Evolutionary conservation across 30 jellyfish, hydroid and myxozoan species (phyloP).

Genomic region (Chironex yamaguchii): DNA sequence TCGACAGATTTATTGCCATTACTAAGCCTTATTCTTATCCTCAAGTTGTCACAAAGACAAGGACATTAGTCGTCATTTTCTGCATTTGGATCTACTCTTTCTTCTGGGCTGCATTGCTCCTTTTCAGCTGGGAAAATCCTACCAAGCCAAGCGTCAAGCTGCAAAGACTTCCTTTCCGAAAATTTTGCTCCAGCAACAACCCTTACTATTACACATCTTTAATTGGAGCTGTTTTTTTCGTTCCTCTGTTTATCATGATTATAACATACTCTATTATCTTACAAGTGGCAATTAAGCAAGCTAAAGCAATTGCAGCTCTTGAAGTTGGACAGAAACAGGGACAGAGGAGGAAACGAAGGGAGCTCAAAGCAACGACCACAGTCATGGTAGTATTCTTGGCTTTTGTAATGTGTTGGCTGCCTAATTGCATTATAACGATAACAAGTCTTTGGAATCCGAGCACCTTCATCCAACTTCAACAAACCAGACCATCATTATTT

Average conservation of each 20-base stretch:
- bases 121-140: slow-evolving; percentile 17
- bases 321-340: background rate
- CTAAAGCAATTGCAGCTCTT: background rate
- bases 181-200: slow-evolving; percentile 1
- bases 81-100: background rate
- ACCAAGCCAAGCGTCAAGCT: background rate
- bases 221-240: background rate
- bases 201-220: background rate
- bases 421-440: slow-evolving; percentile 3
- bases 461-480: background rate
- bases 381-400: slow-evolving; percentile 8
- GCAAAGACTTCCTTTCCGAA: background rate
- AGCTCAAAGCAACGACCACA: slow-evolving; percentile 8
- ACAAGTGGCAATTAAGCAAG: background rate
- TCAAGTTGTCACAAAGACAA: background rate
- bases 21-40: slow-evolving; percentile 6
- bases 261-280: slow-evolving; percentile 1
- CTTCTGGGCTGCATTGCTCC: background rate
- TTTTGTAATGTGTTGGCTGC: slow-evolving; percentile 21
- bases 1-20: slow-evolving; percentile 13
- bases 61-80: background rate
- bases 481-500: background rate
- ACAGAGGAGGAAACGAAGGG: background rate
- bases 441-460: background rate
- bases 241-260: background rate